Evolutionary conservation across 2,888 invertebrate species (phyloP), one percentile per base, ranked within the genome.

Genomic region (Dryobotodes eremita): DNA sequence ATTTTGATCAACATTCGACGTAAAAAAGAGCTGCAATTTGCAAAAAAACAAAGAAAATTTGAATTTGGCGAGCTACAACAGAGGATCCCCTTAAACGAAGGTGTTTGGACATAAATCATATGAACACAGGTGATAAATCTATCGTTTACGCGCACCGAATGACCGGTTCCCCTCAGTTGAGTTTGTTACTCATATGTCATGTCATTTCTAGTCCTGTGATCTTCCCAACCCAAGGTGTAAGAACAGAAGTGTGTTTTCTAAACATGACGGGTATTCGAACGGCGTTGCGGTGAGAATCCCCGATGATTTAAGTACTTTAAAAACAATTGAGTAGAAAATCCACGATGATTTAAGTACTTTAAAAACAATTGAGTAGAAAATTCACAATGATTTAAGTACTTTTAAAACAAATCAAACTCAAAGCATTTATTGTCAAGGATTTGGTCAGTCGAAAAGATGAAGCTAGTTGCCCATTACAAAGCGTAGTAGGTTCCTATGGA

Each of bases 141-240:
- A 86, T 74, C 59, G 77, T 82, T 76, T 74, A 85, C 71, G 59
- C 66, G 26, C 42, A 71, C 53, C 46, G 46, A 57, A 75, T 64
- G 66, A 62, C 59, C 59, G n/a, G 82, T 85, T 85, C 73, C 59
- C 26, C 71, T 46, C 82, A 71, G 55, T 75, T 85, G 26, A 23
- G 61, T 65, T 77, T 77, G 71, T 36, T 48, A 57, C 69, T 69
- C 86, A 74, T 69, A n/a, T 26, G 23, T 82, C 55, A 70, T 65
- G 59, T 36, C 31, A 59, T 17, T 55, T 70, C 36, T 36, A n/a
- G 7, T 62, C 13, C 71, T 62, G n/a, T 71, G 71, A 64, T 73
- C 77, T 69, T 65, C 4, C 42, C 42, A 42, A 42, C 42, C 7
- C 42, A 42, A 42, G 0, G 42, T 5, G 36, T 7, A 64, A 20